A percentile compares a stretch with the other conserved stretches of the same genome.
Evolutionary conservation across 2,113 vertebrate genomes (phyloP).

Genomic region (Cathartes aura): DNA sequence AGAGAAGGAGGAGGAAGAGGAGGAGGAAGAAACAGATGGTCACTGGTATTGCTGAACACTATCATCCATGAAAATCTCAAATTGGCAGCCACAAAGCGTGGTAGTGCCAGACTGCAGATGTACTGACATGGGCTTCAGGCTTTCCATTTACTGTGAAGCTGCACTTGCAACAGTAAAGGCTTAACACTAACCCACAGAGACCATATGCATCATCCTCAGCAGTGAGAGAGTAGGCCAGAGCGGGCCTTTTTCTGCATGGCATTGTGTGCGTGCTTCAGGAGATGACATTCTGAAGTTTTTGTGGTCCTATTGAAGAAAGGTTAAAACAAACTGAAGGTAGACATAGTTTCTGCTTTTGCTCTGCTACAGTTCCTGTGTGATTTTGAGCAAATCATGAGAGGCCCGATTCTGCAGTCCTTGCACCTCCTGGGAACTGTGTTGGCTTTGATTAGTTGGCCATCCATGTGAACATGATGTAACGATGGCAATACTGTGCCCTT

Average conservation of each 20-base stretch:
- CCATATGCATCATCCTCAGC: not conserved
- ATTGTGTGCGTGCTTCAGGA: not conserved
- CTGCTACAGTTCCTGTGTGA: not conserved
- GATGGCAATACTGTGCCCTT: not conserved
- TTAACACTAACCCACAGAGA: not conserved
- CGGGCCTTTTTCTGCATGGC: not conserved
- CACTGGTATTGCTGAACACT: not conserved
- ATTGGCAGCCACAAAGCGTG: not conserved
- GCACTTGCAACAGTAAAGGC: not conserved
- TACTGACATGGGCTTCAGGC: not conserved
- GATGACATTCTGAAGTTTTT: not conserved
- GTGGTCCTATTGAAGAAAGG: not conserved
- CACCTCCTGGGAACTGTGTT: not conserved
- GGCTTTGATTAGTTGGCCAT: not conserved
- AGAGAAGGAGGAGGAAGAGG: not conserved
- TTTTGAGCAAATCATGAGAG: not conserved
- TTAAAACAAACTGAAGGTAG: not conserved
- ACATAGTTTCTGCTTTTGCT: not conserved
- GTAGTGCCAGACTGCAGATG: conserved; percentile 25
- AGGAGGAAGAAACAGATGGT: conserved; percentile 16
- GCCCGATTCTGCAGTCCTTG: not conserved
- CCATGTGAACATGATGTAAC: not conserved
- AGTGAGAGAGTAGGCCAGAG: not conserved
- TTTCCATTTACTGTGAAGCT: not conserved
- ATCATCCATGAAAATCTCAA: not conserved